These are phyloP conservation scores for Deilephila porcellus DNA, from an alignment of 2,888 invertebrate species.

Conservation along the genomic window DNA sequence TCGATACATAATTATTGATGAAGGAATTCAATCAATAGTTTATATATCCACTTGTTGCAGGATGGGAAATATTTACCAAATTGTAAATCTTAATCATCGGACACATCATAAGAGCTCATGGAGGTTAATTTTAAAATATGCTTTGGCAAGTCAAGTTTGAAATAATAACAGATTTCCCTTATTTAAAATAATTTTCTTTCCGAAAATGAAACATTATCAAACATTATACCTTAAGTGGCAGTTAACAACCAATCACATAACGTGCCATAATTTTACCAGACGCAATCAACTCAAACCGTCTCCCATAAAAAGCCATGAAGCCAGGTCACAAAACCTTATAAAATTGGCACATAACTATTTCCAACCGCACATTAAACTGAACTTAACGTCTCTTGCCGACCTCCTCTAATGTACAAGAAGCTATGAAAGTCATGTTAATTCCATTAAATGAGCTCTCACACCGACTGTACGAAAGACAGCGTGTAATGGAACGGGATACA, in stretches of 20 bases:
- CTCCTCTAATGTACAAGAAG: background rate
- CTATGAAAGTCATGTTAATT: slow-evolving; percentile 49
- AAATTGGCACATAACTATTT: background rate
- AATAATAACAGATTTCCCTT: background rate
- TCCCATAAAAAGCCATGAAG: background rate
- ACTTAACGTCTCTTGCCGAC: background rate
- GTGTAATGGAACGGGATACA: slow-evolving; percentile 28
- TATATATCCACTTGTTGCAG: no score
- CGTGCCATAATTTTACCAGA: no score
- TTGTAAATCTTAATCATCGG: background rate
- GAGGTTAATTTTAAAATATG: background rate
- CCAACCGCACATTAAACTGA: background rate
- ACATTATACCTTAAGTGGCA: no score
- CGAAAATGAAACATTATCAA: no score
- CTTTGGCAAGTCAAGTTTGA: background rate
- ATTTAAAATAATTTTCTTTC: no score
- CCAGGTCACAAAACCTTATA: background rate
- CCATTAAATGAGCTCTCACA: slow-evolving; percentile 52
- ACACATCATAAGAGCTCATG: background rate
- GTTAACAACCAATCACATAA: no score
- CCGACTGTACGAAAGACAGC: slow-evolving; percentile 32
- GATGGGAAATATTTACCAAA: background rate
- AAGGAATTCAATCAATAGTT: background rate
- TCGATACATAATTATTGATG: background rate
- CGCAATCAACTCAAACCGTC: no score